Evolutionary conservation across 2,888 invertebrate genomes (phyloP).

Genomic region (Conomelus anceps): DNA sequence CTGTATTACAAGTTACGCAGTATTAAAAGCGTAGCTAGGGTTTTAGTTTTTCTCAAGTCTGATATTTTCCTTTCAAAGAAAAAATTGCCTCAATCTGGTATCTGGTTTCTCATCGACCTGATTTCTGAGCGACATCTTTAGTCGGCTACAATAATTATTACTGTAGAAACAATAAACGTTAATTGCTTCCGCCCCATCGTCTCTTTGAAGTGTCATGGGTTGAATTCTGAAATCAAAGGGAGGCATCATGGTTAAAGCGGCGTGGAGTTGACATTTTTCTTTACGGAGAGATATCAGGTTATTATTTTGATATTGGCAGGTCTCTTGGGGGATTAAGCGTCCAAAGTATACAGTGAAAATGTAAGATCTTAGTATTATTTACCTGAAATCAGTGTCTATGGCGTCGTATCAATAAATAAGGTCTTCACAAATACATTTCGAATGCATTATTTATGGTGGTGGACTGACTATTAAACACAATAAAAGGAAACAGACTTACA

Average conservation of each 20-base stretch:
- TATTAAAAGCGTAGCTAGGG: too few species aligned
- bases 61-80: too few species aligned
- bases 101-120: background rate
- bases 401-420: too few species aligned
- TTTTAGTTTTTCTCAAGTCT: too few species aligned
- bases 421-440: too few species aligned
- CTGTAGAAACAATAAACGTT: background rate
- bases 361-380: too few species aligned
- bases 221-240: background rate
- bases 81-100: background rate
- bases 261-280: background rate
- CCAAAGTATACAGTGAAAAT: background rate
- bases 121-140: background rate
- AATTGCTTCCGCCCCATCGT: background rate
- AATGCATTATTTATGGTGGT: too few species aligned
- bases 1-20: too few species aligned
- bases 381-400: too few species aligned
- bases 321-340: background rate
- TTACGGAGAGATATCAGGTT: background rate
- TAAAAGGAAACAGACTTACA: too few species aligned
- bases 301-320: background rate
- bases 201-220: background rate
- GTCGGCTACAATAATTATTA: background rate
- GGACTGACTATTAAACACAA: too few species aligned
- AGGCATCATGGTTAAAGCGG: too few species aligned